A percentile compares a stretch with the other conserved stretches of the same genome.
Conservation (phyloP, 1,140 invertebrate genomes). For the Philaenus spumarius region DNA sequence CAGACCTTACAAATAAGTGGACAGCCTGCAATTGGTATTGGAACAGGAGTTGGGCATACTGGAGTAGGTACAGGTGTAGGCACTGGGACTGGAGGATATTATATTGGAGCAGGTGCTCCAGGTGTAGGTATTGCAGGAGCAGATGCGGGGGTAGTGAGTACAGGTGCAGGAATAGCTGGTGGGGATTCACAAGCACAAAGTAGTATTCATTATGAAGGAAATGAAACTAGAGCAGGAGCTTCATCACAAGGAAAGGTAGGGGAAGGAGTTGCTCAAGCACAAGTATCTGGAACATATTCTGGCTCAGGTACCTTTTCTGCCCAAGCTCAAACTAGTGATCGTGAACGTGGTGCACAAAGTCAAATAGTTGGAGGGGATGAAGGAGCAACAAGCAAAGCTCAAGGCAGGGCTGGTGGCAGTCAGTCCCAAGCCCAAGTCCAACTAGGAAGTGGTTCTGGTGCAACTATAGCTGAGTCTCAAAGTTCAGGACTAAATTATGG, state of each 20-base stretch:
- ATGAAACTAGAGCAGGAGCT: slow-evolving; percentile 63
- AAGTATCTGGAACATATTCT: slow-evolving; percentile 68
- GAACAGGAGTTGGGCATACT: slow-evolving; percentile 7
- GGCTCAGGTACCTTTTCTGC: slow-evolving; percentile 70
- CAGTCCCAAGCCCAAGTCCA: slow-evolving; percentile 72
- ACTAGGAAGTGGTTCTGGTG: slow-evolving; percentile 60
- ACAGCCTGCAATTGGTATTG: slow-evolving; percentile 11
- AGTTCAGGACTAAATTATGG: slow-evolving; percentile 63
- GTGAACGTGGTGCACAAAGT: slow-evolving; percentile 59
- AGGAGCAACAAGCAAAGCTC: slow-evolving; percentile 63
- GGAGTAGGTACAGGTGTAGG: slow-evolving; percentile 19
- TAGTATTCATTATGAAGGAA: slow-evolving; percentile 54
- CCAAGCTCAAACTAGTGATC: slow-evolving; percentile 69
- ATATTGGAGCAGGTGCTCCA: slow-evolving; percentile 12
- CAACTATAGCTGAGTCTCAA: slow-evolving; percentile 63
- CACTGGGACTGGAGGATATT: slow-evolving; percentile 15
- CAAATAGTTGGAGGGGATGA: slow-evolving; percentile 65
- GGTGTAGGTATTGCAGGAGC: slow-evolving; percentile 19
- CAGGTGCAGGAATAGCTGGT: neutral
- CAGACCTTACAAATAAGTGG: neutral
- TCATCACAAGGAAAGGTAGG: slow-evolving; percentile 64
- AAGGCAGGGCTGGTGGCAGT: slow-evolving; percentile 62
- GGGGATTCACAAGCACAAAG: slow-evolving; percentile 66
- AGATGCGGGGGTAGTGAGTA: neutral
- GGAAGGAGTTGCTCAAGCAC: slow-evolving; percentile 64